Percentiles rank a stretch among this genome's conserved stretches.
Conservation (phyloP, 2,113 vertebrate species). For the Solea senegalensis region DNA sequence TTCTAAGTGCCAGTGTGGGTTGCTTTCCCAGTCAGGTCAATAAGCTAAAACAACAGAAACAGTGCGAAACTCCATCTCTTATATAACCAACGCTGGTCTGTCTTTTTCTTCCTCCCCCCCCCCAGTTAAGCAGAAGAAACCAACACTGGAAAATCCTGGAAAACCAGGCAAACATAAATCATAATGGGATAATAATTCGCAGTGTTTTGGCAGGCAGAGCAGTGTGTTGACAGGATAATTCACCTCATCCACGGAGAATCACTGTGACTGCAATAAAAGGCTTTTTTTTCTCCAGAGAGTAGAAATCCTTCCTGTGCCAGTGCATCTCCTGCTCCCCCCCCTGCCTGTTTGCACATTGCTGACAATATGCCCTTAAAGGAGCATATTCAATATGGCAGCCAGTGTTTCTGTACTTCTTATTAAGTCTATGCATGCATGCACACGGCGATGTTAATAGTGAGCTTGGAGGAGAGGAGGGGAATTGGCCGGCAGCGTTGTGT, state of each 20-base stretch:
- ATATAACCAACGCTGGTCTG: conserved; percentile 50
- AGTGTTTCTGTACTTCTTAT: conserved; percentile 27
- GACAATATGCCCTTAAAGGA: conserved; percentile 52
- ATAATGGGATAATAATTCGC: conserved; percentile 68
- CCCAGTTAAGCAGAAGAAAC: conserved; percentile 44
- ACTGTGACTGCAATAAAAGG: conserved; percentile 64
- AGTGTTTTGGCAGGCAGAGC: conserved; percentile 47
- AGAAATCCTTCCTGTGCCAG: conserved; percentile 46
- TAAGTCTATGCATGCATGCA: conserved; percentile 24
- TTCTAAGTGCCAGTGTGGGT: conserved; percentile 71
- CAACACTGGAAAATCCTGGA: conserved; percentile 55
- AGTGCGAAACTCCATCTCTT: conserved; percentile 50
- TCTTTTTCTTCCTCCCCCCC: conserved; percentile 11
- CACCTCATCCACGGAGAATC: conserved; percentile 52
- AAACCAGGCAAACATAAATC: conserved; percentile 50
- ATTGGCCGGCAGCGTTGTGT: conserved; percentile 35
- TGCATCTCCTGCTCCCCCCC: conserved; percentile 29
- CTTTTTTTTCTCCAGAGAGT: conserved; percentile 48
- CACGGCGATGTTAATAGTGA: conserved; percentile 35
- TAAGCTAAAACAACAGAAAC: conserved; percentile 69
- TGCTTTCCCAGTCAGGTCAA: conserved; percentile 65
- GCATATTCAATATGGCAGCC: conserved; percentile 56
- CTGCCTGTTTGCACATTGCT: conserved; percentile 34
- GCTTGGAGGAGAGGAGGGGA: conserved; percentile 31
- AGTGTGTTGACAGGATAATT: conserved; percentile 64